phyloP scores from a whole-genome alignment of 1,140 invertebrate genomes.

The Drosophila fuyamai region DNA sequence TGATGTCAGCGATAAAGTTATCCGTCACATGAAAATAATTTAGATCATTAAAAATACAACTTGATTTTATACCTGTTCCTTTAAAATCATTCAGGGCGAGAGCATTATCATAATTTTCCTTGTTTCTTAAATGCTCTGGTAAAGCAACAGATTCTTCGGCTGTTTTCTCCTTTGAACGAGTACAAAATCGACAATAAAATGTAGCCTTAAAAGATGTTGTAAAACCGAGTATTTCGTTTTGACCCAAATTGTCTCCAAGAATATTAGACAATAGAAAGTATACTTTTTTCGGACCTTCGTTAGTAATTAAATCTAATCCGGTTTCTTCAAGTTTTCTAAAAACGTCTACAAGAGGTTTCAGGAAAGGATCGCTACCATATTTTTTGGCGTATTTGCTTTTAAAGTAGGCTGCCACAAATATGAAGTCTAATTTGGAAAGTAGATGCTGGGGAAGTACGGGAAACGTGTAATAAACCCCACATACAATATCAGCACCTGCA shows the following conservation, averaged over 20 bases:
- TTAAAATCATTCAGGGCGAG: not conserved
- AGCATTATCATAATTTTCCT: constrained; percentile 1
- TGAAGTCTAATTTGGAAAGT: not conserved
- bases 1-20: constrained; percentile 3
- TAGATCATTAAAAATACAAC: not conserved
- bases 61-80: not conserved
- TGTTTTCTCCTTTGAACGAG: not conserved
- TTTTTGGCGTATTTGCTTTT: not conserved
- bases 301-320: not conserved
- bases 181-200: constrained; percentile 3
- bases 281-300: not conserved
- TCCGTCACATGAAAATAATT: not conserved
- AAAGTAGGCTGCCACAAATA: constrained; percentile 4
- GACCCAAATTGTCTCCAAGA: constrained; percentile 3
- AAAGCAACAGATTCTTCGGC: not conserved
- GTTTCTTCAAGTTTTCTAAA: constrained; percentile 7
- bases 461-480: constrained; percentile 2
- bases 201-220: constrained; percentile 1
- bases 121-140: not conserved
- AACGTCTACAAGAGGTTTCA: not conserved
- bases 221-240: constrained; percentile 1
- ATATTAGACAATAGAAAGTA: constrained; percentile 1
- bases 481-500: not conserved
- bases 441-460: not conserved
- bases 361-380: not conserved